phyloP scores from a whole-genome alignment of 2,888 invertebrate species.

The Yponomeuta plumbellus region DNA sequence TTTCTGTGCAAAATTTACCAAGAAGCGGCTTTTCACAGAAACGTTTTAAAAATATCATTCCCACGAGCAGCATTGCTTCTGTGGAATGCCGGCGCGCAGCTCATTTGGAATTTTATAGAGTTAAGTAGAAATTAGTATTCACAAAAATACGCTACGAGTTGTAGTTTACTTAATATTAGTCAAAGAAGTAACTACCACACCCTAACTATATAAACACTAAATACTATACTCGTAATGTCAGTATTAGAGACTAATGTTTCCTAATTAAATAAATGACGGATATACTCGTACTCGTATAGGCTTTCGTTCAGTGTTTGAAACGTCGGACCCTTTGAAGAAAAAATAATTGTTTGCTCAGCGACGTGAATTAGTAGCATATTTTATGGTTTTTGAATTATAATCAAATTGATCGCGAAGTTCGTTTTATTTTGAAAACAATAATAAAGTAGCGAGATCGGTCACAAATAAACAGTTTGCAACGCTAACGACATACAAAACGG shows the following conservation, averaged over 20 bases:
- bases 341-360: neutral
- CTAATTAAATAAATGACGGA: neutral
- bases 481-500: no score
- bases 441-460: no score
- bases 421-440: no score
- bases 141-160: neutral
- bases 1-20: neutral
- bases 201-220: no score
- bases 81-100: constrained; percentile 2
- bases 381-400: no score
- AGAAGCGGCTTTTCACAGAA: neutral
- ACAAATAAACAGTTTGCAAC: no score
- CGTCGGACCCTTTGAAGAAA: neutral
- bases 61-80: constrained; percentile 7
- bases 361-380: no score
- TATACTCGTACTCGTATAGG: neutral
- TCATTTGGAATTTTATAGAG: constrained; percentile 5
- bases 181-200: no score
- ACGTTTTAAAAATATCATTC: constrained; percentile 11
- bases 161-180: neutral
- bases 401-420: no score
- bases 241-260: neutral
- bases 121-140: neutral
- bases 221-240: neutral
- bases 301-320: neutral